Conservation (phyloP, 2,797 vertebrate species). For the Girardinus metallicus region DNA sequence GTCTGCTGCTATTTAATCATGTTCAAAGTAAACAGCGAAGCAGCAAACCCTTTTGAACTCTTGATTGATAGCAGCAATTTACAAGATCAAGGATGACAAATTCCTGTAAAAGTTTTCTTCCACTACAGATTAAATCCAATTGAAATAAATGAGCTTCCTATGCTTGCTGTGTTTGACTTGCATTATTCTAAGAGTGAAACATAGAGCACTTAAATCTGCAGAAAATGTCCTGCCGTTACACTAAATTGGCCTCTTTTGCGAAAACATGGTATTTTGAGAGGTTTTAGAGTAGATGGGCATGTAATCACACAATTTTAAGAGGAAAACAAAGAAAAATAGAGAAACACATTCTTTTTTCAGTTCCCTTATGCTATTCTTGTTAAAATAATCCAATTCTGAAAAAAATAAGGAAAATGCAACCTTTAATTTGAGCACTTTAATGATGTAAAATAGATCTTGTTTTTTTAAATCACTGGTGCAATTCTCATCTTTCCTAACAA, state of each 20-base stretch:
- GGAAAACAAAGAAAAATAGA: not conserved
- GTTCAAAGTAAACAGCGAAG: constrained; percentile 3
- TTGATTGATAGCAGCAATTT: constrained; percentile 11
- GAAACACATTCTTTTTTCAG: not conserved
- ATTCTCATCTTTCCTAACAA: not conserved
- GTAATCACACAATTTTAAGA: not conserved
- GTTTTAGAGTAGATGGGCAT: not conserved
- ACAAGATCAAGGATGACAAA: constrained; percentile 5
- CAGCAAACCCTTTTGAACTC: constrained; percentile 9
- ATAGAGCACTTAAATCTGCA: not conserved
- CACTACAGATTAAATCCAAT: constrained; percentile 10
- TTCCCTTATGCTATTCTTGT: not conserved
- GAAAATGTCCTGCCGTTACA: not conserved
- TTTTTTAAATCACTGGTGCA: not conserved
- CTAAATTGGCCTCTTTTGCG: not conserved
- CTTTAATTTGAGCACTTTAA: not conserved
- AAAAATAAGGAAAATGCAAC: not conserved
- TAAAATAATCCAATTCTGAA: not conserved
- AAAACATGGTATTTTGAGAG: not conserved
- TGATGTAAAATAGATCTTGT: not conserved
- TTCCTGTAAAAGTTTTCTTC: not conserved
- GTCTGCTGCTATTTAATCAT: constrained; percentile 29
- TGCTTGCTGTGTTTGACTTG: not conserved
- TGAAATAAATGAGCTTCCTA: constrained; percentile 20
- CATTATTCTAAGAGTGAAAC: not conserved